These are phyloP conservation scores for Anastrepha ludens DNA, from an alignment of 1,140 invertebrate genomes.

Conservation along the genomic window DNA sequence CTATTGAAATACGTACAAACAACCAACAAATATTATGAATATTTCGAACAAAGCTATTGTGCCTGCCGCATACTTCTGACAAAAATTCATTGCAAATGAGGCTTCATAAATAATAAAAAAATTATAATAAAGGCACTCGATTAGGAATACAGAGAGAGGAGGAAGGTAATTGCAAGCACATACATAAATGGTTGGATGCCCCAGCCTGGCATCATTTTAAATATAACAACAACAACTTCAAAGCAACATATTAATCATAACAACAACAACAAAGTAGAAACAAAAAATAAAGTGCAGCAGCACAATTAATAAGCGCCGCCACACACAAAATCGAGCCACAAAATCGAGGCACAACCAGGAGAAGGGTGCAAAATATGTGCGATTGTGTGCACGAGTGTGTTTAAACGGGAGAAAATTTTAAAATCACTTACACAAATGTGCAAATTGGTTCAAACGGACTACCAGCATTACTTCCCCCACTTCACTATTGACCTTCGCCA, in stretches of 20 bases:
- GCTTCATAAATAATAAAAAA: not conserved
- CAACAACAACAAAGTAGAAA: not conserved
- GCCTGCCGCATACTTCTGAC: not conserved
- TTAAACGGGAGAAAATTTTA: not conserved
- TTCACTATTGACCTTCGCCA: not conserved
- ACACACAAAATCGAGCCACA: no score
- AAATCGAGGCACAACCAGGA: no score
- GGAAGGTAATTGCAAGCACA: not conserved
- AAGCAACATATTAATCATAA: not conserved
- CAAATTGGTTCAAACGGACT: not conserved
- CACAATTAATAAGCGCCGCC: not conserved
- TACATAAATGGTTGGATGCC: not conserved
- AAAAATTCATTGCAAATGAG: constrained; percentile 5
- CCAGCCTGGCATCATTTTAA: not conserved
- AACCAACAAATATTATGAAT: not conserved
- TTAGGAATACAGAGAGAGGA: not conserved
- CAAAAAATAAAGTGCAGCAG: not conserved
- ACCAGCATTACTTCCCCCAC: not conserved
- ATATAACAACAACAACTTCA: not conserved
- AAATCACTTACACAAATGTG: not conserved
- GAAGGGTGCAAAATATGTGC: not conserved
- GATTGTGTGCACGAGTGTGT: not conserved
- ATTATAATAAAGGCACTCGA: not conserved
- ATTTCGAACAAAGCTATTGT: not conserved
- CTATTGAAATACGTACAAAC: not conserved